These are phyloP conservation scores for Hecatera dysodea DNA, from an alignment of 2,888 invertebrate genomes.

Conservation along the genomic window DNA sequence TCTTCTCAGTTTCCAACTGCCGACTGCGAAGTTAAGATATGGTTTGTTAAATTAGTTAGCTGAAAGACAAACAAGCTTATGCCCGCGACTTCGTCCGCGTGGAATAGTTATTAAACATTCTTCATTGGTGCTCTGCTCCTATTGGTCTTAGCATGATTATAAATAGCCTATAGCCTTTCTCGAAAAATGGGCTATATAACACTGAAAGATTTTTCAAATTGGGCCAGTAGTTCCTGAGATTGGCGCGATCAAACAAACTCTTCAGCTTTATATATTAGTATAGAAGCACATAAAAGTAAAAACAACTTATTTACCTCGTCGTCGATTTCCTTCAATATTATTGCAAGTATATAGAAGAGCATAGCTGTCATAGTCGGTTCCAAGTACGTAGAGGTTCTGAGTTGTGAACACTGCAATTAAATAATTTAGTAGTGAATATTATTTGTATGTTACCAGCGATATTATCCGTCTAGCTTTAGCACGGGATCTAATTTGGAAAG, in stretches of 20 bases:
- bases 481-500: no score
- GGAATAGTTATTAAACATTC: no score
- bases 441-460: neutral
- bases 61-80: no score
- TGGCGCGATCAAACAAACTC: no score
- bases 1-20: conserved; percentile 85
- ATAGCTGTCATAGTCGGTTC: conserved; percentile 81
- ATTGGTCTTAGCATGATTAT: no score
- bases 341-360: conserved; percentile 83
- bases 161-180: no score
- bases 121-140: no score
- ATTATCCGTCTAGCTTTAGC: no score
- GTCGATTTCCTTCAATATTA: conserved; percentile 73
- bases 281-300: neutral
- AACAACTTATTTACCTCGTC: conserved; percentile 75
- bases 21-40: conserved; percentile 71
- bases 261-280: neutral
- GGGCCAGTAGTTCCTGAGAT: no score
- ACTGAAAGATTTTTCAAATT: no score
- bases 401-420: conserved; percentile 58
- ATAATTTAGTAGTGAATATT: neutral
- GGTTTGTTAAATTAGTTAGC: neutral
- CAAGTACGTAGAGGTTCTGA: conserved; percentile 78
- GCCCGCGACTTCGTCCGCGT: no score
- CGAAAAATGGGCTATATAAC: no score